Base-by-base conservation (phyloP, 1,140 invertebrate species). In the Zaprionus ghesquierei region DNA sequence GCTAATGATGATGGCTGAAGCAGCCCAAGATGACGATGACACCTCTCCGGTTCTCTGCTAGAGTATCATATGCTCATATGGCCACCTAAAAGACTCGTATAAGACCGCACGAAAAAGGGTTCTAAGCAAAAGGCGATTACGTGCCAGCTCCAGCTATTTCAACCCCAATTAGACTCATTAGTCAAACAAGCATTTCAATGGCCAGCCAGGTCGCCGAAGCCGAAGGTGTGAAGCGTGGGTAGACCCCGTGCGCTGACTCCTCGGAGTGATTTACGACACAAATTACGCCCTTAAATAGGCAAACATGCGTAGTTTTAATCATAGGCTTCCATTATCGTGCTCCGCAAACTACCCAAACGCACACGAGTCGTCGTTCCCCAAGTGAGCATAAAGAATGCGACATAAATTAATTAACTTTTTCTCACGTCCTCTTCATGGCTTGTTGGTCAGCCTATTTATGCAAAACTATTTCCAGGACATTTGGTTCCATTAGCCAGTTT, bases 321-420 rank as follows among this genome's bases (percentile, higher is more conserved):
- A 89, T 89, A 59, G 82, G 69, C 53, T 49, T 84, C 69, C 81
- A 85, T 87, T 89, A 87, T 77, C 50, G 72, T 35, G 50, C 31
- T 27, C 22, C 51, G 10, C n/a, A 38, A 70, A 79, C 69, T 86
- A 79, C 55, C 61, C 51, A 6, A 22, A 44, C n/a, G 61, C 31
- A 22, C 23, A 22, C 23, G 49, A 44, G 25, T 5, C 44, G 25
- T 5, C 44, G 79, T 53, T 82, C 51, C 84, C 84, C 70, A 68
- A 73, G 54, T 89, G 84, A 54, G 73, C 84, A 89, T 89, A 84
- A 84, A 70, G 66, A 72, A 84, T 89, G 84, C 80, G 79, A 89
- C 84, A 89, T 89, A 89, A 89, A 89, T 89, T 89, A 89, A 89
- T 89, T 89, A 89, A 73, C 68, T 86, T 89, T 89, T 84, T 87